Percentiles rank a stretch among this genome's conserved stretches.
These are phyloP conservation scores for Sericinus montela DNA, from an alignment of 2,888 invertebrate species.

Conservation along the genomic window DNA sequence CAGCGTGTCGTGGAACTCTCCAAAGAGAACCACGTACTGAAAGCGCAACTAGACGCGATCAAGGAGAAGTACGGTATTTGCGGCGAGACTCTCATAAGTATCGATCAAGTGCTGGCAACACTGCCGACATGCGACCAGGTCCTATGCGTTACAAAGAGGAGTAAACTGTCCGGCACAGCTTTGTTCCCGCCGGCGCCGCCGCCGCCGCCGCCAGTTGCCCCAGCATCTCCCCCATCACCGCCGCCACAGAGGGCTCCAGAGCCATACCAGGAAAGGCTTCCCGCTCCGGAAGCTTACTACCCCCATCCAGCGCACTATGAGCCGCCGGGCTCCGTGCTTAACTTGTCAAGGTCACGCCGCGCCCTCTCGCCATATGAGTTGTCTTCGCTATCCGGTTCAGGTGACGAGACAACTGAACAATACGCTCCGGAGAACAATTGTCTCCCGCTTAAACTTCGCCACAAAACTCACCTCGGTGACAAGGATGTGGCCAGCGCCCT, in stretches of 20 bases:
- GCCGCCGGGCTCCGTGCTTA: conserved; percentile 83
- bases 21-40: conserved; percentile 96
- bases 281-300: conserved; percentile 70
- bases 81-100: conserved; percentile 91
- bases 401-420: conserved; percentile 70
- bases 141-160: conserved; percentile 89
- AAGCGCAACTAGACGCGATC: conserved; percentile 94
- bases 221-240: conserved; percentile 70
- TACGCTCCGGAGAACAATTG: conserved; percentile 85
- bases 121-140: conserved; percentile 92
- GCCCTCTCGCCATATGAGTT: conserved; percentile 90
- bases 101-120: conserved; percentile 93
- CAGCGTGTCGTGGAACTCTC: conserved; percentile 95
- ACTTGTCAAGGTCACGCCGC: conserved; percentile 82
- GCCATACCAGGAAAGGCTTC: conserved; percentile 68
- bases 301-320: conserved; percentile 78
- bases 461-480: conserved; percentile 94
- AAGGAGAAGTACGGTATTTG: conserved; percentile 95
- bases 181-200: conserved; percentile 78
- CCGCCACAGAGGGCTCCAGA: conserved; percentile 78
- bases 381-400: conserved; percentile 84
- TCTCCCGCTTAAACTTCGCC: conserved; percentile 93
- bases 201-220: conserved; percentile 73
- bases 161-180: conserved; percentile 62
- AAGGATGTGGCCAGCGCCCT: conserved; percentile 92